phyloP scores from a whole-genome alignment of 2,113 vertebrate genomes.

The Colaptes auratus region DNA sequence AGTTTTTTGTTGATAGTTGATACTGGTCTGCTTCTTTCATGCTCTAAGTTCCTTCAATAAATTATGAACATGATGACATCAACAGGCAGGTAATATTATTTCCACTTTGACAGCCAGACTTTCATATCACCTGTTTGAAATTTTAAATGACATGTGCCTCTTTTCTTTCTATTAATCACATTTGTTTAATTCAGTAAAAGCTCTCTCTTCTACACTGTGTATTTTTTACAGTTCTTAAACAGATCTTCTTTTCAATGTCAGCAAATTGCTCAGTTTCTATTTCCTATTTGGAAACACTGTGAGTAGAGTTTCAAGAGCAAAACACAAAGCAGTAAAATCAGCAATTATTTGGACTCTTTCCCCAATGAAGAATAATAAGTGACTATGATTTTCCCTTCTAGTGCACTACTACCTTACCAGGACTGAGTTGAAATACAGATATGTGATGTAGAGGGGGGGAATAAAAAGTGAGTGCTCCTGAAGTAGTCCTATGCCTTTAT shows the following conservation, averaged over 20 bases:
- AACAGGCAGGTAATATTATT: constrained; percentile 9
- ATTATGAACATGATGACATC: not conserved
- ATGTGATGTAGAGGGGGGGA: not conserved
- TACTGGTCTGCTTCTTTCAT: not conserved
- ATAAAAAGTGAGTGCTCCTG: not conserved
- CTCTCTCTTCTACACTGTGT: not conserved
- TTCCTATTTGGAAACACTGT: not conserved
- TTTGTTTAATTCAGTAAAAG: not conserved
- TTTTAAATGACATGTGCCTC: not conserved
- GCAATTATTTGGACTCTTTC: not conserved
- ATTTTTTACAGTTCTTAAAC: not conserved
- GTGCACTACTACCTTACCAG: not conserved
- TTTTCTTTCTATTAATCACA: not conserved
- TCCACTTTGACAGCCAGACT: constrained; percentile 2
- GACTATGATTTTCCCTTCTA: not conserved
- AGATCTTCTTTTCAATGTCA: not conserved
- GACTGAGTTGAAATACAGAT: not conserved
- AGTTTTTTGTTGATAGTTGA: constrained; percentile 63
- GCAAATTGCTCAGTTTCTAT: not conserved
- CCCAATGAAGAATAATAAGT: not conserved
- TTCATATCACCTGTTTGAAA: not conserved
- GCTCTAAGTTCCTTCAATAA: not conserved
- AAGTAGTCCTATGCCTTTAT: not conserved
- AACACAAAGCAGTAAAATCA: not conserved
- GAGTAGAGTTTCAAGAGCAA: not conserved